Evolutionary conservation across 1,140 invertebrate genomes (phyloP).

Genomic region (Dreissena rostriformis): DNA sequence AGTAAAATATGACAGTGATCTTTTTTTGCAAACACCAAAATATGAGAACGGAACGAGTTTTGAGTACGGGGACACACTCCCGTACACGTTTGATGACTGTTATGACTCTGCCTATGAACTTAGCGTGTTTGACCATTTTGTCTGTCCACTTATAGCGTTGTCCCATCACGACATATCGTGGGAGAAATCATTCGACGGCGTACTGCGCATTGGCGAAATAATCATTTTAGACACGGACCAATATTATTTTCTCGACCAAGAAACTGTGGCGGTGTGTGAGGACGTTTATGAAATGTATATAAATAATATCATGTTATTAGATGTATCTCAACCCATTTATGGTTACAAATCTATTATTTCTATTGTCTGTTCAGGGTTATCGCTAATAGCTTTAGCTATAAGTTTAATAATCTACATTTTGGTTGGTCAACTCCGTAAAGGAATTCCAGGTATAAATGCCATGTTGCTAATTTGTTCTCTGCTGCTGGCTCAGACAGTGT

Average conservation of each 20-base stretch:
- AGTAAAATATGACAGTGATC: no score
- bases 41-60: no score
- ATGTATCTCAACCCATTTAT: not conserved
- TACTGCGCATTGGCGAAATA: no score
- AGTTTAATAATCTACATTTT: slow-evolving; percentile 9
- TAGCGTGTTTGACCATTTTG: no score
- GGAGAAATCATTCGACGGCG: no score
- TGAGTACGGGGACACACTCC: no score
- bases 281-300: slow-evolving; percentile 1
- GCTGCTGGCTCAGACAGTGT: slow-evolving; percentile 14
- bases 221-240: no score
- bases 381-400: not conserved
- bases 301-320: not conserved
- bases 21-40: no score
- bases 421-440: slow-evolving; percentile 4
- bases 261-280: not conserved
- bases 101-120: no score
- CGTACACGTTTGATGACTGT: no score
- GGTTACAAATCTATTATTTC: slow-evolving; percentile 11
- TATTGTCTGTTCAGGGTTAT: not conserved
- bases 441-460: slow-evolving; percentile 27
- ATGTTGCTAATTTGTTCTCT: not conserved
- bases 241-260: not conserved
- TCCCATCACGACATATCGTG: no score
- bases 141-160: no score